These are phyloP conservation scores for Drosophila prostipennis DNA, from an alignment of 2,888 invertebrate genomes.

Conservation along the genomic window DNA sequence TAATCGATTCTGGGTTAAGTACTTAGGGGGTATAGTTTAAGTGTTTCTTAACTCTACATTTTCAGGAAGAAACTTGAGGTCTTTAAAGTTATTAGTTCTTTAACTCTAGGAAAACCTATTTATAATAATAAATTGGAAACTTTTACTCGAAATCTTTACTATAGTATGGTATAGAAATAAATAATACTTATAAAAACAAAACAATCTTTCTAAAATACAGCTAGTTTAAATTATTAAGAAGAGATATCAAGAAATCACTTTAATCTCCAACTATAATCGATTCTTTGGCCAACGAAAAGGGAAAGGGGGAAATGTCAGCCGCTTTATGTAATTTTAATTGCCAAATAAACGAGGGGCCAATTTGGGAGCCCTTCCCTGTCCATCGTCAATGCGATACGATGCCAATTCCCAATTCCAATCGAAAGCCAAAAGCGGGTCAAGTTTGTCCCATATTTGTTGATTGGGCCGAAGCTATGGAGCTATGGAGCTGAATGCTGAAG, in stretches of 20 bases:
- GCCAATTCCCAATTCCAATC: slow-evolving; percentile 27
- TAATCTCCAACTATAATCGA: not conserved
- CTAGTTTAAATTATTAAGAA: not conserved
- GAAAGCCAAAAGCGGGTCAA: slow-evolving; percentile 56
- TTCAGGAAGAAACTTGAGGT: too few species aligned
- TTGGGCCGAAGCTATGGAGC: slow-evolving; percentile 7
- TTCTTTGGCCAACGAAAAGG: not conserved
- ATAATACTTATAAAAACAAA: too few species aligned
- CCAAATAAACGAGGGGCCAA: slow-evolving; percentile 33
- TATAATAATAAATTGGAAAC: too few species aligned
- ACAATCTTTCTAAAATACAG: too few species aligned
- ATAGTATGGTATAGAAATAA: too few species aligned
- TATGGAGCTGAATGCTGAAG: slow-evolving; percentile 5
- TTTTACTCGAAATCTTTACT: too few species aligned
- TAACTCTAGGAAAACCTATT: too few species aligned
- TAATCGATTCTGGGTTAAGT: too few species aligned
- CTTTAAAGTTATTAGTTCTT: too few species aligned
- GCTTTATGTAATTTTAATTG: slow-evolving; percentile 25
- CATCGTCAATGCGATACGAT: slow-evolving; percentile 2
- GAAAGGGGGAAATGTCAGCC: slow-evolving; percentile 11
- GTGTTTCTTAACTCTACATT: too few species aligned
- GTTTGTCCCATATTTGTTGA: slow-evolving; percentile 53
- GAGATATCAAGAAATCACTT: not conserved
- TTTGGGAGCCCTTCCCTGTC: slow-evolving; percentile 21
- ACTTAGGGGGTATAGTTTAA: too few species aligned